Base-by-base conservation (phyloP, 2,888 invertebrate species). In the Apoda limacodes region DNA sequence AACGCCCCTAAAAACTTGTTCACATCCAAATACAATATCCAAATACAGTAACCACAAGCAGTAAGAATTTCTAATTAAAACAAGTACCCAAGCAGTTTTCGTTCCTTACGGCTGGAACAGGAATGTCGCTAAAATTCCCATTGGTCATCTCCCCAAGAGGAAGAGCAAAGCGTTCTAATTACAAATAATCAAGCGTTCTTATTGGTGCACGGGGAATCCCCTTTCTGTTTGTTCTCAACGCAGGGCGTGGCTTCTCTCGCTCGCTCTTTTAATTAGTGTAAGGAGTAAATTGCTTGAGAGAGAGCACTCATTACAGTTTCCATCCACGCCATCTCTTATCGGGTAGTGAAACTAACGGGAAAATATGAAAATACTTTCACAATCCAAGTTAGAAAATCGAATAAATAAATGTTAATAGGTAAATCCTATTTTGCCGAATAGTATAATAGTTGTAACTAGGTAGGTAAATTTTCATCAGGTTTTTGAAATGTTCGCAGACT, bases 181-280 rank as follows among this genome's bases (percentile, higher is more conserved):
- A 82, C 75, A 70, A 78, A 81, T 66, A 82, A 82, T 82, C 82
- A 82, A 82, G 74, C 55, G 36, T 56, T 48, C 61, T 55, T 56
- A 81, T 82, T 82, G 82, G 82, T 45, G 50, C 62, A 51, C 48
- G 32, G 42, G 46, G 49, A 55, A 66, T 67, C 76, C 75, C 76
- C 68, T 72, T 61, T 63, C 67, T 75, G 62, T 80, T 80, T 80
- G 80, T 80, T 80, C 78, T 80, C 65, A 50, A 56, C 48, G 42
- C 59, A 58, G 60, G 78, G 78, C 76, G 80, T 65, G 74, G 75
- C 58, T 46, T 55, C 45, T 67, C 72, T 69, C 68, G 68, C 72
- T 74, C 75, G 64, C 74, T 72, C 74, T 82, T 82, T 82, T 82
- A 82, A 82, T 82, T 82, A 82, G 80, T 78, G 74, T 67, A 75